phyloP scores from a whole-genome alignment of 2,797 vertebrate species.

The Erethizon dorsatum region DNA sequence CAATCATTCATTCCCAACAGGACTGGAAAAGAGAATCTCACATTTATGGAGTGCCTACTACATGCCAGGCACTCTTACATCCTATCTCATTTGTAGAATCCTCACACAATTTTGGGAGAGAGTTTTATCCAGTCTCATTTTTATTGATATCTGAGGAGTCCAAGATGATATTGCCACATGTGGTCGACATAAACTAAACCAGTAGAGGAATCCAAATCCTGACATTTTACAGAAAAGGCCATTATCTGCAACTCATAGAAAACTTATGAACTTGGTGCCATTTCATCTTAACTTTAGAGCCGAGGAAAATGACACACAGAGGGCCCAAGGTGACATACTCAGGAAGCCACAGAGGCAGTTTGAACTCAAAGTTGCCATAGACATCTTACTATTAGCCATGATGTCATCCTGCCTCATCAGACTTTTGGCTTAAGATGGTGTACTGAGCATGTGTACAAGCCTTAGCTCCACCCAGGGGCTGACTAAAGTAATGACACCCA shows the following conservation, averaged over 20 bases:
- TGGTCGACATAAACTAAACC: not conserved
- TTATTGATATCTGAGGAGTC: not conserved
- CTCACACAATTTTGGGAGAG: not conserved
- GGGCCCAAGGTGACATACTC: not conserved
- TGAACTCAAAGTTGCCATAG: not conserved
- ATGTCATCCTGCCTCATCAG: not conserved
- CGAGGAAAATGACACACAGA: not conserved
- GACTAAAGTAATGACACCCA: not conserved
- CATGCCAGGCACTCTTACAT: not conserved
- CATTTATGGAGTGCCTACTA: not conserved
- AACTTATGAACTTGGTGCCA: not conserved
- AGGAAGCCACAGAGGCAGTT: not conserved
- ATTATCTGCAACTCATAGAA: not conserved
- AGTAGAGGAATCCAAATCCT: not conserved
- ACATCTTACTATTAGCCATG: not conserved
- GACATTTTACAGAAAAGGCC: not conserved
- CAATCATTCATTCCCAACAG: not conserved
- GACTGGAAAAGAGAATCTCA: not conserved
- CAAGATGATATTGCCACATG: not conserved
- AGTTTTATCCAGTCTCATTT: not conserved
- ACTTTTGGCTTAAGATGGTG: not conserved
- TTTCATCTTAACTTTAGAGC: conserved; percentile 14
- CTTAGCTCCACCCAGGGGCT: not conserved
- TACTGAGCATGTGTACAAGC: not conserved
- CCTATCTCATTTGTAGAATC: not conserved